Evolutionary conservation across 2,797 vertebrate species (phyloP), one percentile per base, ranked within the genome.

Genomic region (Peromyscus eremicus): DNA sequence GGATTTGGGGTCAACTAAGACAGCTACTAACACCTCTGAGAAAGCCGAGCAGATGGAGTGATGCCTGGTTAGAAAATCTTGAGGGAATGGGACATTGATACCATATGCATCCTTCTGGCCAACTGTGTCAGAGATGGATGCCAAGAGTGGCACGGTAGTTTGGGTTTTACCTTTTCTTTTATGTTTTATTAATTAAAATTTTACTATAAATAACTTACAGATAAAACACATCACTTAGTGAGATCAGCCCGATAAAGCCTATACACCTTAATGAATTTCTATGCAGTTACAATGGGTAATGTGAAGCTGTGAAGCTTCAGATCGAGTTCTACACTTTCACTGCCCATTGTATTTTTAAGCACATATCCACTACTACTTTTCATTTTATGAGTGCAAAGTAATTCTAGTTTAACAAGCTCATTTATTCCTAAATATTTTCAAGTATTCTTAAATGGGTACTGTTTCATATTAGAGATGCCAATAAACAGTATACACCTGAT

Each of bases 371-470:
- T 32, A 52, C 55, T 40, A 27, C n/a, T 92, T 76, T 76, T 52
- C 80, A 49, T 91, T 86, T 86, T 77, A 19, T 12, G 77, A 92
- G 19, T 77, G 60, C 25, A 91, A 52, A 40, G 1, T 76, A 57
- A 82, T 71, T 89, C 68, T 23, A 82, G 23, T 62, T 49, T 49
- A 84, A 49, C 29, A 86, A 86, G 16, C 64, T 85, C 3, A 91
- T n/a, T 25, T 87, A 49, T 70, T 92, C 37, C 19, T 81, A 52
- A 93, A 32, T 70, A 34, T 66, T 89, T 94, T 70, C 57, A 90
- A 86, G 68, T 89, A 86, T 29, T 85, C 89, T 75, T 84, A 32
- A 71, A 34, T 81, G 95, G 66, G n/a, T 77, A 90, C 52, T 66
- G 73, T 88, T 80, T 66, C 80, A 14, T 81, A 32, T 83, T 84